Percentiles rank a stretch among this genome's conserved stretches.
Evolutionary conservation across 2,888 invertebrate species (phyloP).

Genomic region (Protophormia terraenovae): DNA sequence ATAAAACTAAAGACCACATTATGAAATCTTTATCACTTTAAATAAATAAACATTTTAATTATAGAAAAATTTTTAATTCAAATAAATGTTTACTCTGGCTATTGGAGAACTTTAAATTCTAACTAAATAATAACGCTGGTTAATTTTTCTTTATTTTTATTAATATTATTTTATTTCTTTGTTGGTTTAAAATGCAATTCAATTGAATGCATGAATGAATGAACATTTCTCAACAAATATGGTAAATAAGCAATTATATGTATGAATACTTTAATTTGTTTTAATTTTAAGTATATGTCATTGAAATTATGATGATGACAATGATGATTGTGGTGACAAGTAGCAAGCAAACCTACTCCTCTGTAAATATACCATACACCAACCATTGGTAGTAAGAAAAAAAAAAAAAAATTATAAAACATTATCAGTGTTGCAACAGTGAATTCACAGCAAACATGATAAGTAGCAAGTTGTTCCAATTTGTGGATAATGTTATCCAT

Average conservation of each 20-base stretch:
- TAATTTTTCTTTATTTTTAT: background rate
- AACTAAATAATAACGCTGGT: background rate
- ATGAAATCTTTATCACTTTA: background rate
- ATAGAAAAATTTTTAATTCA: background rate
- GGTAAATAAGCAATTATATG: constrained; percentile 46
- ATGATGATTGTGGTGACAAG: constrained; percentile 59
- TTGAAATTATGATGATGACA: constrained; percentile 63
- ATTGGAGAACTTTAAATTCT: background rate
- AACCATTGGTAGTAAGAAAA: background rate
- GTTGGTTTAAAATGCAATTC: constrained; percentile 41
- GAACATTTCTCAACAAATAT: constrained; percentile 39
- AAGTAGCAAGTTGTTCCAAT: no score
- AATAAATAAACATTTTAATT: constrained; percentile 30
- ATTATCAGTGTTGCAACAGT: constrained; percentile 4
- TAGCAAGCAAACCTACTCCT: constrained; percentile 45
- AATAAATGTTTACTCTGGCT: constrained; percentile 9
- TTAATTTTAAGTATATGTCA: constrained; percentile 45
- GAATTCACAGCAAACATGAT: background rate
- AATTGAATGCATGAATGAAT: constrained; percentile 14
- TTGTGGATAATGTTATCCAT: no score
- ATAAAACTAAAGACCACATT: background rate
- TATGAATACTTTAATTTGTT: background rate
- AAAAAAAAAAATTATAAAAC: background rate
- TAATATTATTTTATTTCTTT: background rate
- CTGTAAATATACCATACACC: background rate